Evolutionary conservation across 2,797 vertebrate genomes (phyloP).

Genomic region (Chaenodraco wilsoni): DNA sequence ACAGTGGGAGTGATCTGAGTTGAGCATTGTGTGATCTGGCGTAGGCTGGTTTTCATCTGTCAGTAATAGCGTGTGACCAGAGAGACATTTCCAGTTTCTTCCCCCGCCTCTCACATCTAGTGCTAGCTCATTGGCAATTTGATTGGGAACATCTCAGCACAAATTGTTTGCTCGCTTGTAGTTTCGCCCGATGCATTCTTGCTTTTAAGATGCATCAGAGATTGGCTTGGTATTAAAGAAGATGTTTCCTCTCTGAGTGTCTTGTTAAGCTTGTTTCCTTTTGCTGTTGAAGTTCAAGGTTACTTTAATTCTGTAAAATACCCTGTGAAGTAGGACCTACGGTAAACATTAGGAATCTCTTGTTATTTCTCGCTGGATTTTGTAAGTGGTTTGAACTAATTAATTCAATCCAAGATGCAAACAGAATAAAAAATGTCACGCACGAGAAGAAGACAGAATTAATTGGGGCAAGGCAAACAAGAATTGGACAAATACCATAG

Average conservation of each 20-base stretch:
- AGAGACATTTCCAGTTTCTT: conserved; percentile 49
- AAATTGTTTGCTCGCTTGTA: conserved; percentile 52
- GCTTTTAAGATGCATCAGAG: conserved; percentile 46
- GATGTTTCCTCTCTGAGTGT: conserved; percentile 16
- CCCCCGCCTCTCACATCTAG: conserved; percentile 44
- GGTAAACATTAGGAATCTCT: conserved; percentile 24
- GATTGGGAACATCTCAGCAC: conserved; percentile 49
- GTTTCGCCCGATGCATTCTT: conserved; percentile 18
- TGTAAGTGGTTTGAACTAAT: conserved; percentile 14
- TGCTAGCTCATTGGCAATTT: conserved; percentile 56
- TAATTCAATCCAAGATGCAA: neutral
- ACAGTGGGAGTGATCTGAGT: conserved; percentile 70
- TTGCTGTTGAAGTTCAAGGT: conserved; percentile 31
- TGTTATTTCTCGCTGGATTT: conserved; percentile 24
- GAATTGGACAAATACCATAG: conserved; percentile 10
- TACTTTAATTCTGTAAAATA: conserved; percentile 12
- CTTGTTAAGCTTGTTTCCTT: conserved; percentile 54
- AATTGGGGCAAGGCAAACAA: conserved; percentile 8
- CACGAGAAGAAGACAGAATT: conserved; percentile 12
- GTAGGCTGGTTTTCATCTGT: conserved; percentile 75
- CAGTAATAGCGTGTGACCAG: conserved; percentile 66
- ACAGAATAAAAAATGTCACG: neutral
- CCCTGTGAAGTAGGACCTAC: neutral
- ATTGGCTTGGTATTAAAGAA: conserved; percentile 32
- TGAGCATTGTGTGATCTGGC: conserved; percentile 71